phyloP scores from a whole-genome alignment of 2,888 invertebrate species.

The Xanthia togata region DNA sequence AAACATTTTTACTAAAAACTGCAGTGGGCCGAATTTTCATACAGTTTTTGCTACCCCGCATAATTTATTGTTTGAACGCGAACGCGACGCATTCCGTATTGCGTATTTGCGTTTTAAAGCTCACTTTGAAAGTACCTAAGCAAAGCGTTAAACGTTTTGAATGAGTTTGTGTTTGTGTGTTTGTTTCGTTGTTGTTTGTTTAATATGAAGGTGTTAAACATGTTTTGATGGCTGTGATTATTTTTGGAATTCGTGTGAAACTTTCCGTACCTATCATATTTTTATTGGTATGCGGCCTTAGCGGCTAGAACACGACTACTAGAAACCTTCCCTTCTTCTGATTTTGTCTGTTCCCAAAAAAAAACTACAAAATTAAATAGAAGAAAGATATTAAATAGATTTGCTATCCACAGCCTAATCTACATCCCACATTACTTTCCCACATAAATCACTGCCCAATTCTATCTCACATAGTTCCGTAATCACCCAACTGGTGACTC shows the following conservation, averaged over 20 bases:
- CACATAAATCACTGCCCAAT: slow-evolving; percentile 3
- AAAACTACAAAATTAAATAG: neutral
- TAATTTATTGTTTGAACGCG: slow-evolving; percentile 41
- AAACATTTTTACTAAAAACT: slow-evolving; percentile 34
- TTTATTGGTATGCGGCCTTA: neutral
- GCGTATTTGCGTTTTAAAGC: slow-evolving; percentile 52
- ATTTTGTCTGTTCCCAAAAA: no score
- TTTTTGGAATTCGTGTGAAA: neutral
- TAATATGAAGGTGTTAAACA: neutral
- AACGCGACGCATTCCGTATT: slow-evolving; percentile 28
- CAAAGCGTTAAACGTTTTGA: slow-evolving; percentile 5
- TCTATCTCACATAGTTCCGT: slow-evolving; percentile 15
- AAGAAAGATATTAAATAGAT: no score
- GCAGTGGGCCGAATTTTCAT: slow-evolving; percentile 16
- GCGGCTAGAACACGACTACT: neutral
- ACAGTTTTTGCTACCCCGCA: slow-evolving; percentile 17
- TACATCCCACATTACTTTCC: neutral
- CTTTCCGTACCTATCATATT: neutral
- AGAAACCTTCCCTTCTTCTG: neutral
- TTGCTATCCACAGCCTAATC: neutral
- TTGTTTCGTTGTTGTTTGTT: slow-evolving; percentile 26
- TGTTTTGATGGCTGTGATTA: neutral
- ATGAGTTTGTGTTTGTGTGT: slow-evolving; percentile 24
- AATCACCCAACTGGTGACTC: slow-evolving; percentile 12
- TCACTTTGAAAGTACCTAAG: slow-evolving; percentile 12